Conservation (phyloP, 2,113 vertebrate genomes). For the Semnornis frantzii region DNA sequence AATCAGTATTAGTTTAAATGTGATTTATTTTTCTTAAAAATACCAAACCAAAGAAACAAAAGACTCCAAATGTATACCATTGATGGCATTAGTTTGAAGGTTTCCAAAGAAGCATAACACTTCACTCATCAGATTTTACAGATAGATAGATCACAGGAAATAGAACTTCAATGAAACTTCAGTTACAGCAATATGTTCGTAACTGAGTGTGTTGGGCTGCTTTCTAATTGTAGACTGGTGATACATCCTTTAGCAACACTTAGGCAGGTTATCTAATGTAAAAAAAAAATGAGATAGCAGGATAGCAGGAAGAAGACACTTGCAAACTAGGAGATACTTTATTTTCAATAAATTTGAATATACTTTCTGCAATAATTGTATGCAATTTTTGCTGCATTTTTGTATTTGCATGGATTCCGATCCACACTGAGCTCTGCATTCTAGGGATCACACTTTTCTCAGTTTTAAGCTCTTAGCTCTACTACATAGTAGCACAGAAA, state of each 20-base stretch:
- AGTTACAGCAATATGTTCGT: not conserved
- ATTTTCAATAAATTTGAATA: not conserved
- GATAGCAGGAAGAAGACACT: not conserved
- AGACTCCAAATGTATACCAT: no score
- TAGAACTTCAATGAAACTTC: not conserved
- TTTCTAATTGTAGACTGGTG: not conserved
- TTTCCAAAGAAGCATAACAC: not conserved
- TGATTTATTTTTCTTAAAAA: not conserved
- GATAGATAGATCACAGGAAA: not conserved
- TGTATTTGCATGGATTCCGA: not conserved
- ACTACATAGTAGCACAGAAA: not conserved
- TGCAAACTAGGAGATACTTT: not conserved
- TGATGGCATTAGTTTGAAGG: not conserved
- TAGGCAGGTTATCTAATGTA: not conserved
- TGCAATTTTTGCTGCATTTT: not conserved
- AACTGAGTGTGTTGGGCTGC: rapidly evolving
- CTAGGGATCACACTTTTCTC: not conserved
- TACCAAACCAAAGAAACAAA: no score
- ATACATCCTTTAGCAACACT: not conserved
- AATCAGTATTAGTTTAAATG: not conserved
- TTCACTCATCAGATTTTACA: not conserved
- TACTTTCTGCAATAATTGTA: not conserved
- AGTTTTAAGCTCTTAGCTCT: not conserved
- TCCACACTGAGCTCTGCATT: not conserved
- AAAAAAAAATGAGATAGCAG: not conserved